These are phyloP conservation scores for Mimachlamys varia DNA, from an alignment of 2,888 invertebrate species.

Conservation along the genomic window DNA sequence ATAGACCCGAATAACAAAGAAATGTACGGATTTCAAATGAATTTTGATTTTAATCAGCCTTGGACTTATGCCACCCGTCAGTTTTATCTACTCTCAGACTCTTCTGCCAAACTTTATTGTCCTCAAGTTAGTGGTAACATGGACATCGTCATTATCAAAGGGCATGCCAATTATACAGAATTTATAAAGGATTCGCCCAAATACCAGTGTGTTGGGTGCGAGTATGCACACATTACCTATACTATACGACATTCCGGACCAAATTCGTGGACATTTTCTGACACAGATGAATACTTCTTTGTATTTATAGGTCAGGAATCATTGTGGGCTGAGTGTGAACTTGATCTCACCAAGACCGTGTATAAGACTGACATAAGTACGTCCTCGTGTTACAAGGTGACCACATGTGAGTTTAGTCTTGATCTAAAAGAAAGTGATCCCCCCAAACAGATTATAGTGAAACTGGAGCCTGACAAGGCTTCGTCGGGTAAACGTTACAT, in stretches of 20 bases:
- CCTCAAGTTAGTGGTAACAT: background rate
- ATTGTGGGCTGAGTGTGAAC: background rate
- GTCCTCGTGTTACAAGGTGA: background rate
- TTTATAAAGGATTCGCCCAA: background rate
- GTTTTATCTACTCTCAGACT: background rate
- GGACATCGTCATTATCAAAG: background rate
- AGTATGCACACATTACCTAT: background rate
- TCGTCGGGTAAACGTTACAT: background rate
- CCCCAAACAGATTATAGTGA: background rate
- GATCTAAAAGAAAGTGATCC: background rate
- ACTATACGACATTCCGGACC: background rate
- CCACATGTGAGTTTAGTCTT: conserved; percentile 9
- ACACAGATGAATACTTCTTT: conserved; percentile 3
- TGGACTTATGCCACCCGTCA: background rate
- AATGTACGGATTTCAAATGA: background rate
- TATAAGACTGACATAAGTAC: background rate
- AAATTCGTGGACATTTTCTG: background rate
- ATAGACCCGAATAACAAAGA: background rate
- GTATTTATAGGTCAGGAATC: background rate
- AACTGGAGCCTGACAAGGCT: background rate
- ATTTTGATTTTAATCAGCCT: background rate
- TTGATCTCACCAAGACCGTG: background rate
- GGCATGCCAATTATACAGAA: background rate
- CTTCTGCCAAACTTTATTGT: background rate
- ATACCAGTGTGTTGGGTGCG: background rate